Conservation (phyloP, 2,113 vertebrate species). For the Oreochromis niloticus region DNA sequence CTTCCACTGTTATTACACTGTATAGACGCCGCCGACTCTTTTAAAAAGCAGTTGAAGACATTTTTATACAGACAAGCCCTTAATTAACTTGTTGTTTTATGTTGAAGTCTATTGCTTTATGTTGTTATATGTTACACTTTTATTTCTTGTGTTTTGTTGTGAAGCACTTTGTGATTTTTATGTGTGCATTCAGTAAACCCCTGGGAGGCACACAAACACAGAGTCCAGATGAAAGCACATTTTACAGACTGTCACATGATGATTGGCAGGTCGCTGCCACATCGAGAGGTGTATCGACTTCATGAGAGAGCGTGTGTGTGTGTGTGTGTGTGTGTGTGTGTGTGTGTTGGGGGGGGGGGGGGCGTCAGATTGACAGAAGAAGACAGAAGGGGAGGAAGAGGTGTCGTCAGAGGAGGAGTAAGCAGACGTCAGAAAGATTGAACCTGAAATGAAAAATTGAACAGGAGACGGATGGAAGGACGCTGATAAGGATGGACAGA, state of each 20-base stretch:
- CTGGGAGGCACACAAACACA: background rate
- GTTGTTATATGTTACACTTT: background rate
- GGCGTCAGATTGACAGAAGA: slow-evolving; percentile 37
- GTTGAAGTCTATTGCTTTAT: background rate
- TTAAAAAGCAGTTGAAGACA: background rate
- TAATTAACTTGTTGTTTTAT: background rate
- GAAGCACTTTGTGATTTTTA: background rate
- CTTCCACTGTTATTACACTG: background rate
- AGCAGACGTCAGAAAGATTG: slow-evolving; percentile 57
- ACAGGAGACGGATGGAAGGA: slow-evolving; percentile 59
- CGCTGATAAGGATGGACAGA: slow-evolving; percentile 59
- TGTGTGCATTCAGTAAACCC: background rate
- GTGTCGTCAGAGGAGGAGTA: slow-evolving; percentile 25
- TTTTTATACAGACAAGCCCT: background rate
- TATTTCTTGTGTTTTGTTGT: fast-evolving
- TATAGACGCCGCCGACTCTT: background rate
- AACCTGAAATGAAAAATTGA: slow-evolving; percentile 71
- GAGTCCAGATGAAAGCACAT: slow-evolving; percentile 8
- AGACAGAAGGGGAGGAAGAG: slow-evolving; percentile 37
- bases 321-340: background rate
- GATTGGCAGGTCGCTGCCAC: slow-evolving; percentile 42
- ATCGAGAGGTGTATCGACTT: slow-evolving; percentile 41
- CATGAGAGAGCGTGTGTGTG: background rate
- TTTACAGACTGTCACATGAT: slow-evolving; percentile 12
- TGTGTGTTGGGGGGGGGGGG: background rate